Evolutionary conservation across 53 echinoderm and acorn worm genomes (phyloP).

Genomic region (Stichopus horrens): DNA sequence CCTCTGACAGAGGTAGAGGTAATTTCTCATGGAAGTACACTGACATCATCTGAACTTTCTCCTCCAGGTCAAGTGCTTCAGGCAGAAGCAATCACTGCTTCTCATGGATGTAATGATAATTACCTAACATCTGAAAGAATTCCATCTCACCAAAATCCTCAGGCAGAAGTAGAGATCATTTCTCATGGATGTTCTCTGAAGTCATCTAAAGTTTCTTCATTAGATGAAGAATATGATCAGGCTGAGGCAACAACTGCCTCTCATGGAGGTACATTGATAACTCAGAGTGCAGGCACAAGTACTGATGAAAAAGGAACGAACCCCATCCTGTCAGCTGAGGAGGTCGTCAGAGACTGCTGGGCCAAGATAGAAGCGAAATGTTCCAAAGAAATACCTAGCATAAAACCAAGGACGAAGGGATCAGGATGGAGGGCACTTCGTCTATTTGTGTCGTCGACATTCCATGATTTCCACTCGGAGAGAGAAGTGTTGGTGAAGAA

Average conservation of each 20-base stretch:
- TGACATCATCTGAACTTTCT: background rate
- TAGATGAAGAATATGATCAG: no score
- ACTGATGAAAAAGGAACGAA: background rate
- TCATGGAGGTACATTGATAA: no score
- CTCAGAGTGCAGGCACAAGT: background rate
- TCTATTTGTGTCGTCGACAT: slow-evolving; percentile 98
- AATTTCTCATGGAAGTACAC: background rate
- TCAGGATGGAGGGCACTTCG: slow-evolving; percentile 80
- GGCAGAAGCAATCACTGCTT: no score
- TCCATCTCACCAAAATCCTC: no score
- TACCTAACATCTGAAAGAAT: no score
- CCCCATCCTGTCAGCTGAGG: background rate
- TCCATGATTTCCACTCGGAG: slow-evolving; percentile 86
- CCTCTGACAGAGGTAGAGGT: background rate
- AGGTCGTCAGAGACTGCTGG: slow-evolving; percentile 19
- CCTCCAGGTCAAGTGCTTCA: no score
- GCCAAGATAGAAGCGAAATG: slow-evolving; percentile 1
- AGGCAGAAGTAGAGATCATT: no score
- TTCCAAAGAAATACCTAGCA: background rate
- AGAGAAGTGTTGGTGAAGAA: slow-evolving; percentile 91
- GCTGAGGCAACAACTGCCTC: no score
- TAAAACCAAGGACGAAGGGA: background rate
- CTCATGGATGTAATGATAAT: no score
- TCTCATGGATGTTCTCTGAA: no score
- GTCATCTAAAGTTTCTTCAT: no score